Evolutionary conservation across 2,113 vertebrate species (phyloP).

Genomic region (Aegithalos caudatus): DNA sequence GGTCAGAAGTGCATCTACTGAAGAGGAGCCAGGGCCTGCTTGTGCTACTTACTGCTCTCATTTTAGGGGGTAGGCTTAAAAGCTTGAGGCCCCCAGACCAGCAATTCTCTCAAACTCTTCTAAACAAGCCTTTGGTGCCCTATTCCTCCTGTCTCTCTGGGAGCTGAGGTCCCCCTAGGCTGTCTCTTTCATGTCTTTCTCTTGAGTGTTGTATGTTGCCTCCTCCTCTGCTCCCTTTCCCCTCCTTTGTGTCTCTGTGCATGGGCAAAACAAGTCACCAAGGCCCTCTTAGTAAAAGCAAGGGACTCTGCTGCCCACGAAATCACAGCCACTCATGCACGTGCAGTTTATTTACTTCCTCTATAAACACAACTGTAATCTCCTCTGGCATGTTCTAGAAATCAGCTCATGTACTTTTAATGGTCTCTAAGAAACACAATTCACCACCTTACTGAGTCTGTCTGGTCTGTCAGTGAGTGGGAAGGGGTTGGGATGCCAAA

Average conservation of each 20-base stretch:
- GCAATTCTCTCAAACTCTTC: conserved; percentile 18
- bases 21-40: conserved; percentile 67
- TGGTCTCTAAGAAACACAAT: conserved; percentile 37
- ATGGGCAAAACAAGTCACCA: conserved; percentile 39
- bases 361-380: conserved; percentile 24
- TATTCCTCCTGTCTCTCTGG: neutral
- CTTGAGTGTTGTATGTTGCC: conserved; percentile 25
- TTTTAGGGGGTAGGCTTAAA: neutral
- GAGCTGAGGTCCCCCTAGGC: neutral
- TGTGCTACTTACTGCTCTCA: conserved; percentile 6
- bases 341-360: conserved; percentile 26
- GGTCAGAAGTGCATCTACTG: conserved; percentile 60
- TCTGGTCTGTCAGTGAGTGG: conserved; percentile 13
- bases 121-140: neutral
- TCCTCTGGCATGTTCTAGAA: conserved; percentile 48
- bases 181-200: conserved; percentile 29
- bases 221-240: neutral
- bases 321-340: neutral
- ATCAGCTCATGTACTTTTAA: conserved; percentile 55
- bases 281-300: conserved; percentile 13
- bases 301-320: conserved; percentile 8
- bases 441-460: conserved; percentile 37
- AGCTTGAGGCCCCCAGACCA: conserved; percentile 16
- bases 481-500: neutral
- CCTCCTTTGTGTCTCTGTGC: conserved; percentile 27